These are phyloP conservation scores for Alitta virens DNA, from an alignment of 2,888 invertebrate species.

Conservation along the genomic window DNA sequence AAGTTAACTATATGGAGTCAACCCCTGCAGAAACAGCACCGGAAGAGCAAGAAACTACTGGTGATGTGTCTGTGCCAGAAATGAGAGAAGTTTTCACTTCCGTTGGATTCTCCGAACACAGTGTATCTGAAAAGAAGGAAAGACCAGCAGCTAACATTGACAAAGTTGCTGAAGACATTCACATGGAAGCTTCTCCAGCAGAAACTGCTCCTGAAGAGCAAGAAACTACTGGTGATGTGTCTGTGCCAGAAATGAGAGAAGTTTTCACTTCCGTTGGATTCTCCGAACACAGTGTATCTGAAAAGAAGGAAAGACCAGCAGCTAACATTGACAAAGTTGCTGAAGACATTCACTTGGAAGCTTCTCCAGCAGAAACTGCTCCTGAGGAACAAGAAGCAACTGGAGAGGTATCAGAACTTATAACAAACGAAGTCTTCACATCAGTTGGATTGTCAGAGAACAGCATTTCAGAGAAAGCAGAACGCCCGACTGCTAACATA, in stretches of 20 bases:
- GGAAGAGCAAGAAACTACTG: conserved; percentile 17
- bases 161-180: no score
- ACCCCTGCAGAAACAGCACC: conserved; percentile 22
- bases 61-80: conserved; percentile 4
- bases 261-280: no score
- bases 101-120: no score
- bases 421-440: no score
- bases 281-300: no score
- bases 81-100: no score
- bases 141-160: neutral
- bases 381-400: conserved; percentile 17
- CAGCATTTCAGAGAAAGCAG: conserved; percentile 1
- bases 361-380: conserved; percentile 21
- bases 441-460: no score
- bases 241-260: no score
- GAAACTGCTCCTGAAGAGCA: neutral
- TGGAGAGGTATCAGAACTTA: conserved; percentile 5
- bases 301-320: neutral
- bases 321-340: no score
- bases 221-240: no score
- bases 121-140: conserved; percentile 2
- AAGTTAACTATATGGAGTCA: conserved; percentile 14
- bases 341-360: conserved; percentile 17
- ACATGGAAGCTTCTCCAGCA: neutral
- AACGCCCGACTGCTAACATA: neutral